Base-by-base conservation (phyloP, 2,888 invertebrate species). In the Ophonus ardosiacus region DNA sequence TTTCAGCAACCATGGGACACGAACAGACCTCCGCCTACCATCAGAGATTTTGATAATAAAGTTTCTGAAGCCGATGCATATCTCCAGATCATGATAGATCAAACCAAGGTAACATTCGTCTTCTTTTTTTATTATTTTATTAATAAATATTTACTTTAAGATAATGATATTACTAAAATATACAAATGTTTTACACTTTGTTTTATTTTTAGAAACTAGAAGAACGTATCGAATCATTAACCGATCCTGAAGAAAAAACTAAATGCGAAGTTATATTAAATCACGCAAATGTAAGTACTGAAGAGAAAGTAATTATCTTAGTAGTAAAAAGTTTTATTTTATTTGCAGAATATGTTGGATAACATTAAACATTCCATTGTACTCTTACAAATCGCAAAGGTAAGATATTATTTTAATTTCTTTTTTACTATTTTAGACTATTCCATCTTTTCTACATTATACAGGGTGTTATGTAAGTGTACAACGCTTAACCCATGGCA, bases 341-440 rank as follows among this genome's bases (percentile, higher is more conserved):
- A 86, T 91, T 93, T 93, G 86, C 93, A 98, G 96, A 95, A 95
- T 86, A 97, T 99, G 96, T 94, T 99, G 91, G 98, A 99, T 92
- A 97, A 98, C 89, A 97, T 99, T 88, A 99, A 99, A 93, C 99
- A 99, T 94, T 97, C 98, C 89, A 99, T 99, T 92, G 98, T 99
- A 87, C 95, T 98, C 90, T 94, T 99, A 88, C 99, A 99, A 94
- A 98, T 99, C 91, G 98, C 98, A 88, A 99, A 99, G 95, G 97
- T 97, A 93, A 90, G 89, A 88, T 86, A 84, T 85, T 59, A 40
- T 79, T 65, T n/a, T 38, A 24, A 51, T 5, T 59, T 43, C 15
- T 24, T 61, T 51, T 7, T 76, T 40, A 7, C 43, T 31, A 31
- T 31, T 31, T 1, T 31, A 31, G 31, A 31, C 5, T 31, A 31